Evolutionary conservation across 2,797 vertebrate species (phyloP), one percentile per base, ranked within the genome.

Genomic region (Fundulus diaphanus): DNA sequence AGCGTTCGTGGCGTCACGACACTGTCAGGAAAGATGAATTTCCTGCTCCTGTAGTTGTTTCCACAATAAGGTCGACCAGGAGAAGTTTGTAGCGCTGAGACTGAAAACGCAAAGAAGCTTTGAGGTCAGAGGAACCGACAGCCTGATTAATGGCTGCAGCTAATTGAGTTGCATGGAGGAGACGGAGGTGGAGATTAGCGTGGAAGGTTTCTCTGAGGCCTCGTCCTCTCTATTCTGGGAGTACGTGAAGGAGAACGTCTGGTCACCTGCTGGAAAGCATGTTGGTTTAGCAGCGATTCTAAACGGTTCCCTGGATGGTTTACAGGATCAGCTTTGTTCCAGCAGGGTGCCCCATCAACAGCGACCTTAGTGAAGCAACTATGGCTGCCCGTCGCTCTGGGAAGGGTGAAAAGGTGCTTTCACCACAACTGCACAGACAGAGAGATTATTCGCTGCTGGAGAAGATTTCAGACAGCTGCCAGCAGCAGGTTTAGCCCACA

Each of bases 11-110:
- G 52, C 3, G 24, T 77, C 82, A 74, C 82, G 5, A 76, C 79
- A 77, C 65, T 90, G 88, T 87, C 87, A 88, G 82, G 75, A 83
- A 78, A 87, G 86, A 91, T 88, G 82, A 82, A 80, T 85, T 88
- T 83, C 72, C 77, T 68, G 40, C 48, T 83, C 65, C 68, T 11
- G 76, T 75, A 77, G 69, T 83, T 73, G 80, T 81, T 79, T 33
- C 68, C 52, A 49, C 0, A 74, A 85, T 81, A 71, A 85, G 84
- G 84, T 89, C 84, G 69, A 48, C 54, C 0, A 31, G 65, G 81
- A 86, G 80, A 77, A 2, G 13, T 33, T 3, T 15, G 66, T 7
- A 9, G 22, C 13, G 1, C 72, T 52, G 49, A 59, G 59, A 31
- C 67, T 37, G 1, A 9, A 71, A n/a, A 70, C 69, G 18, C 61